phyloP scores from a whole-genome alignment of 2,797 vertebrate species.

The Centroberyx gerrardi region DNA sequence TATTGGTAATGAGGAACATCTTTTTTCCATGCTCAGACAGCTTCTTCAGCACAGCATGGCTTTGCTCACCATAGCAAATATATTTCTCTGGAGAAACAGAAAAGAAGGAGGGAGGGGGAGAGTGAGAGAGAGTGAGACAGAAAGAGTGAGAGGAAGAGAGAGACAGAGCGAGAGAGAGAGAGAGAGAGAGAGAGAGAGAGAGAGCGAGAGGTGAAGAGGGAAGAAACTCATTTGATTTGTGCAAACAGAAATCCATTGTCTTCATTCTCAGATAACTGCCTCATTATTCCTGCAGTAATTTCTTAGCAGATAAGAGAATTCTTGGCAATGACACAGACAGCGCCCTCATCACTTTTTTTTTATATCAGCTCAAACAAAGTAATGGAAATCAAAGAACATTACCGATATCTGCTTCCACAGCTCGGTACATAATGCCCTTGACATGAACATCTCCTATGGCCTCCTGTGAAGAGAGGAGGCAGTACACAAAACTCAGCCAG shows the following conservation, averaged over 20 bases:
- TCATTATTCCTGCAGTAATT: constrained; percentile 32
- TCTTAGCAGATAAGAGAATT: constrained; percentile 16
- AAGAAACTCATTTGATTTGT: constrained; percentile 7
- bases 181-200: not conserved
- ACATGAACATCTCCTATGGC: constrained; percentile 97
- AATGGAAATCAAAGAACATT: constrained; percentile 61
- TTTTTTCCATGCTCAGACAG: constrained; percentile 95
- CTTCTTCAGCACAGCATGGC: constrained; percentile 94
- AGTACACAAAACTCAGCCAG: constrained; percentile 57
- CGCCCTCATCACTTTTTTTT: not conserved
- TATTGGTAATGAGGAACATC: constrained; percentile 99
- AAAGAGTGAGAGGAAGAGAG: no score
- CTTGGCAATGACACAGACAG: constrained; percentile 20
- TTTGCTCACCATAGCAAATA: constrained; percentile 96
- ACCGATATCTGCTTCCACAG: constrained; percentile 98
- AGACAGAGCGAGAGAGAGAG: not conserved
- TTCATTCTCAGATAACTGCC: constrained; percentile 29
- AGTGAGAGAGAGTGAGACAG: not conserved
- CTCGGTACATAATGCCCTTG: constrained; percentile 97
- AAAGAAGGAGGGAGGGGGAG: constrained; percentile 1
- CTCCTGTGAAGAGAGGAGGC: constrained; percentile 85
- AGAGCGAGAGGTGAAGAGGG: no score
- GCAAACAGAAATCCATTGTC: constrained; percentile 26
- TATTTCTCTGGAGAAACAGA: constrained; percentile 89
- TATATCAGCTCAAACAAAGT: constrained; percentile 17